A percentile compares a stretch with the other conserved stretches of the same genome.
Conservation (phyloP, 2,888 invertebrate genomes). For the Baronia brevicornis region DNA sequence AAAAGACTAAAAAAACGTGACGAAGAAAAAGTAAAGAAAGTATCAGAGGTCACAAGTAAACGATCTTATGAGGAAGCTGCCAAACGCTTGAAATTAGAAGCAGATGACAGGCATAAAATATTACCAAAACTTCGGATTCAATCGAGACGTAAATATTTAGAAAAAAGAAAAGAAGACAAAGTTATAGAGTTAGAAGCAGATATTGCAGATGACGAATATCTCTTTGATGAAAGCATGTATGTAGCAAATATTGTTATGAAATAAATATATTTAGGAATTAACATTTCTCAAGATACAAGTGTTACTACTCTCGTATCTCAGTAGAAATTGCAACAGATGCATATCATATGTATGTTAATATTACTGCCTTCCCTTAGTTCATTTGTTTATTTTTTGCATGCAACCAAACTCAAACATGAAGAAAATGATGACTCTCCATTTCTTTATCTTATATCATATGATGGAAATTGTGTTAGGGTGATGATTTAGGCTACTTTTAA, state of each 20-base stretch:
- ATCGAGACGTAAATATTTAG: conserved; percentile 94
- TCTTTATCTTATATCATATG: too few relatives aligned
- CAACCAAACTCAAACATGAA: too few relatives aligned
- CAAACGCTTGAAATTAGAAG: conserved; percentile 90
- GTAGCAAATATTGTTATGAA: conserved; percentile 32
- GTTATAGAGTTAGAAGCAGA: conserved; percentile 95
- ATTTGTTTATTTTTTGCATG: too few relatives aligned
- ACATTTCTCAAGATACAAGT: too few relatives aligned
- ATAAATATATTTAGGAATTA: too few relatives aligned
- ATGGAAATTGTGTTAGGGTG: too few relatives aligned
- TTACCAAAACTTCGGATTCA: conserved; percentile 92
- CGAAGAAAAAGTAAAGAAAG: conserved; percentile 89
- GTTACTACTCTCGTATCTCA: too few relatives aligned
- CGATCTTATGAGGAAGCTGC: conserved; percentile 91
- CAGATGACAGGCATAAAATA: conserved; percentile 88
- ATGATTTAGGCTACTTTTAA: too few relatives aligned
- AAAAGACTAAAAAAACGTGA: conserved; percentile 91
- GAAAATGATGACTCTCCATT: too few relatives aligned
- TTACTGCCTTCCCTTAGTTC: too few relatives aligned
- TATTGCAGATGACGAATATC: conserved; percentile 95
- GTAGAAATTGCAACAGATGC: too few relatives aligned
- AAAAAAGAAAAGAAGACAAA: conserved; percentile 97
- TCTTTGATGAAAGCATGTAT: conserved; percentile 92
- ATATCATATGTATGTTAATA: too few relatives aligned
- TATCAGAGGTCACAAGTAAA: conserved; percentile 80